phyloP scores from a whole-genome alignment of 2,797 vertebrate species.

The Pogoniulus pusillus region DNA sequence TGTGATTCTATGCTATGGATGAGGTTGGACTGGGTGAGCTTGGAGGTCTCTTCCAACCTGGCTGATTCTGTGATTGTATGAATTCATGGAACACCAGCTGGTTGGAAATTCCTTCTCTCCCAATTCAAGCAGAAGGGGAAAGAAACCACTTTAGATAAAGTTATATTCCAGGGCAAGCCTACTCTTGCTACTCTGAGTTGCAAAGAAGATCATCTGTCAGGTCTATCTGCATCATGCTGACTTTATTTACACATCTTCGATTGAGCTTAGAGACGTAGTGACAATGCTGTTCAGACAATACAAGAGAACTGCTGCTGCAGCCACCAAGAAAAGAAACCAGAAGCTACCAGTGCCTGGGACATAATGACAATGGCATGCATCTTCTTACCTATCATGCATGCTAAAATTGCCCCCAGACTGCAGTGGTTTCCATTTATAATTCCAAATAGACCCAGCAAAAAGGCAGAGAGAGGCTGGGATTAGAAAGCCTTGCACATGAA shows the following conservation, averaged over 20 bases:
- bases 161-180: constrained; percentile 72
- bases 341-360: constrained; percentile 26
- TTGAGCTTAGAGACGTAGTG: constrained; percentile 65
- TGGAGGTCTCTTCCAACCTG: no score
- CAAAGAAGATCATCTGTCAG: constrained; percentile 64
- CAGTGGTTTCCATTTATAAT: neutral
- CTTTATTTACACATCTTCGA: constrained; percentile 81
- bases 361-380: neutral
- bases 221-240: constrained; percentile 73
- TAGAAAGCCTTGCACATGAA: neutral
- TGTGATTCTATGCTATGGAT: no score
- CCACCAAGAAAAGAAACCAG: constrained; percentile 40
- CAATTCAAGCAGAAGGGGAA: neutral
- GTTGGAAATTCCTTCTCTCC: constrained; percentile 4
- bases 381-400: neutral
- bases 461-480: neutral
- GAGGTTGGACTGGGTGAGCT: no score
- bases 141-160: constrained; percentile 25
- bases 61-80: no score
- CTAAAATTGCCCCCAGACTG: neutral
- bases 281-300: constrained; percentile 74
- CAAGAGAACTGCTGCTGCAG: constrained; percentile 62
- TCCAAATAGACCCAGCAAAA: neutral
- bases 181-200: constrained; percentile 71
- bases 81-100: neutral